Conservation (phyloP, 2,113 vertebrate species). For the Dicentrarchus labrax region DNA sequence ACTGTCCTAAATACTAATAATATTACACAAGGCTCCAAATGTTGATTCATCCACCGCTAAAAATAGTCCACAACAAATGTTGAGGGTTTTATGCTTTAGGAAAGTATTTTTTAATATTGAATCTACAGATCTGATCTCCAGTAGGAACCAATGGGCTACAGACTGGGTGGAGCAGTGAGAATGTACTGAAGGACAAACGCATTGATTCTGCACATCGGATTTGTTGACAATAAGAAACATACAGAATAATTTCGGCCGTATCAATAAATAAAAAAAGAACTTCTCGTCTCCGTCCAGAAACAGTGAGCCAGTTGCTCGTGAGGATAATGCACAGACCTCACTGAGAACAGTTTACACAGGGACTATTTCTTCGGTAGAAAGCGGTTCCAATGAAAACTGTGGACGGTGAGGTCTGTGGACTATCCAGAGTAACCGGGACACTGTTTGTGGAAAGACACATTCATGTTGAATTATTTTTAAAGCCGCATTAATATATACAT, state of each 20-base stretch:
- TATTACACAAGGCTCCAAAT: no score
- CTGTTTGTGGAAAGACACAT: constrained; percentile 18
- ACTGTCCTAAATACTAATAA: no score
- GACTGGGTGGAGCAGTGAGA: not conserved
- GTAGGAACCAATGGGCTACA: not conserved
- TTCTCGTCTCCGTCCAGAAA: not conserved
- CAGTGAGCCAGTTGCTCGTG: not conserved
- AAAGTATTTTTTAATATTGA: no score
- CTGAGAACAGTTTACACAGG: not conserved
- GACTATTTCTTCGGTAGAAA: not conserved
- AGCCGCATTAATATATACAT: not conserved
- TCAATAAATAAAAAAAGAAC: not conserved
- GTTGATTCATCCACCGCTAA: no score
- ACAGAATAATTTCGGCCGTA: not conserved
- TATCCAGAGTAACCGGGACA: not conserved
- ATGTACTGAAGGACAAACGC: no score
- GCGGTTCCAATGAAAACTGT: constrained; percentile 9
- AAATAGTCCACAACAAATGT: no score
- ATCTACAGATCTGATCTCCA: not conserved
- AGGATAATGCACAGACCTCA: constrained; percentile 5
- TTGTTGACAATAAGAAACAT: not conserved
- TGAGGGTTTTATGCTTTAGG: no score
- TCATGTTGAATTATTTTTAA: not conserved
- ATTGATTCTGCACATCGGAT: not conserved
- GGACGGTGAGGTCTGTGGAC: constrained; percentile 4